These are phyloP conservation scores for Pasiphila rectangulata DNA, from an alignment of 2,888 invertebrate genomes.

Conservation along the genomic window DNA sequence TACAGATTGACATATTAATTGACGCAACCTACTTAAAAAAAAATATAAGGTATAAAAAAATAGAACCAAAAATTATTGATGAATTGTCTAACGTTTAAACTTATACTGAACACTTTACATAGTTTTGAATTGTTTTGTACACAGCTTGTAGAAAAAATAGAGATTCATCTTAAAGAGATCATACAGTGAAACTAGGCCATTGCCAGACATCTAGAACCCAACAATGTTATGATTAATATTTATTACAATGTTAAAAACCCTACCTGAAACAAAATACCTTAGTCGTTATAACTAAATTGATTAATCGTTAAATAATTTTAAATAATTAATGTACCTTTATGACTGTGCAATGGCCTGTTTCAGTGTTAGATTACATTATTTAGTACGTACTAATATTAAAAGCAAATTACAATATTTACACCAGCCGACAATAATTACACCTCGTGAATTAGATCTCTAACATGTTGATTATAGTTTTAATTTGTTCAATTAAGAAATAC, in stretches of 20 bases:
- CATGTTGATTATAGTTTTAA: constrained; percentile 51
- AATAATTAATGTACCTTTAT: constrained; percentile 16
- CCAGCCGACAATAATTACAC: constrained; percentile 56
- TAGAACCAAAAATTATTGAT: constrained; percentile 37
- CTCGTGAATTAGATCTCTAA: constrained; percentile 51
- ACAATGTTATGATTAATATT: constrained; percentile 1
- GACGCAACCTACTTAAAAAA: constrained; percentile 60
- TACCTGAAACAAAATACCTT: background rate
- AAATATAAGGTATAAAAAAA: constrained; percentile 30
- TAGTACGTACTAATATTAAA: constrained; percentile 58
- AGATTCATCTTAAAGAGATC: constrained; percentile 78
- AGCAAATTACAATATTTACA: constrained; percentile 80
- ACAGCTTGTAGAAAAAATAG: constrained; percentile 81
- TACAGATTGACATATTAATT: constrained; percentile 72
- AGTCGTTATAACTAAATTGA: constrained; percentile 1
- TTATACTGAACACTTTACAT: constrained; percentile 66
- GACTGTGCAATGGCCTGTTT: constrained; percentile 75
- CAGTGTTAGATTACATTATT: constrained; percentile 69
- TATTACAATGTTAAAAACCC: constrained; percentile 2
- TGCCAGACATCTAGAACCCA: constrained; percentile 43
- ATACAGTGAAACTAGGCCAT: constrained; percentile 78
- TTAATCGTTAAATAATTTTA: constrained; percentile 20
- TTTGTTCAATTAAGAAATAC: constrained; percentile 49
- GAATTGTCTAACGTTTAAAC: constrained; percentile 14
- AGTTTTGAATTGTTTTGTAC: constrained; percentile 75